These are phyloP conservation scores for Drosophila equinoxialis DNA, from an alignment of 1,140 invertebrate species.

Conservation along the genomic window DNA sequence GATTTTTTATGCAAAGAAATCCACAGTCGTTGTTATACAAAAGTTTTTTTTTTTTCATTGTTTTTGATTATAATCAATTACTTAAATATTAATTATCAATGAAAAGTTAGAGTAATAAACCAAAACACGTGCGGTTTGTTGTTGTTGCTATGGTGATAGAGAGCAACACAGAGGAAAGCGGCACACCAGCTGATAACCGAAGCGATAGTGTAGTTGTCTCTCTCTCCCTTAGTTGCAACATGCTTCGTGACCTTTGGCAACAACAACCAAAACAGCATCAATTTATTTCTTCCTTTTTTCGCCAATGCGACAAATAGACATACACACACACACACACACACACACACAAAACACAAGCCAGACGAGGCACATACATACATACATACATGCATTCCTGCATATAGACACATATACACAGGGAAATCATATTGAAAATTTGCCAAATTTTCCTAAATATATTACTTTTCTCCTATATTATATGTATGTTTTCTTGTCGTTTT, in stretches of 20 bases:
- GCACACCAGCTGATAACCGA: slow-evolving; percentile 35
- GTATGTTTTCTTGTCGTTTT: background rate
- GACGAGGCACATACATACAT: slow-evolving; percentile 9
- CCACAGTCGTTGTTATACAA: background rate
- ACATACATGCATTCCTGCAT: slow-evolving; percentile 17
- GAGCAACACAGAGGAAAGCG: background rate
- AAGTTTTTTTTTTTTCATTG: background rate
- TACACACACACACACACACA: no score
- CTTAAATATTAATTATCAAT: background rate
- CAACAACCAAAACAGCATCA: slow-evolving; percentile 29
- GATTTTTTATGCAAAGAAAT: background rate
- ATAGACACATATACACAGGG: slow-evolving; percentile 9
- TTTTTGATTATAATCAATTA: slow-evolving; percentile 11
- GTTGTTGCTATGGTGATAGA: slow-evolving; percentile 16
- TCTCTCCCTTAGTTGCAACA: slow-evolving; percentile 26
- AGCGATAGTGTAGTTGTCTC: slow-evolving; percentile 26
- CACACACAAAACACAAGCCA: slow-evolving; percentile 19
- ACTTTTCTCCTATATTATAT: slow-evolving; percentile 15
- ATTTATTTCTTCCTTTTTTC: slow-evolving; percentile 8
- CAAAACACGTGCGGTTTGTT: slow-evolving; percentile 34
- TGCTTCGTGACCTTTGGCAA: slow-evolving; percentile 51
- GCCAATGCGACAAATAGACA: slow-evolving; percentile 15
- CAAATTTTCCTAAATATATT: slow-evolving; percentile 51
- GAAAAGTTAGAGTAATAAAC: background rate
- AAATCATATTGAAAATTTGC: slow-evolving; percentile 54